Evolutionary conservation across 2,797 vertebrate genomes (phyloP), one percentile per base, ranked within the genome.

Genomic region (Vespertilio murinus): DNA sequence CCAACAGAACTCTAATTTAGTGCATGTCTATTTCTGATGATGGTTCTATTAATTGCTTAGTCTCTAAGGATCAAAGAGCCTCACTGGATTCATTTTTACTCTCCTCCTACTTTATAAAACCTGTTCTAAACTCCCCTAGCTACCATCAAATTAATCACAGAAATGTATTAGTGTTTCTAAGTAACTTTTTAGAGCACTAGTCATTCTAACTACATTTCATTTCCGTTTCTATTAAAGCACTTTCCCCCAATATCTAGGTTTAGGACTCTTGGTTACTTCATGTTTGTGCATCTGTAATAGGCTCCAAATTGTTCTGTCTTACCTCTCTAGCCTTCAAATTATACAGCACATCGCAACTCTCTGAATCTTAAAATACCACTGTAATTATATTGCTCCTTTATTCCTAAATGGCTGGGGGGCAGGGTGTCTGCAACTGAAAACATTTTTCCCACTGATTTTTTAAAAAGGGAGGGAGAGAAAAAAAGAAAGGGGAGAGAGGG

Each of bases 151-250:
- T 85, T 83, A 70, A 30, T 84, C 38, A 79, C 33, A 95, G 78
- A 56, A 56, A 25, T 28, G 78, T 88, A 4, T n/a, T 64, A 87
- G 59, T 70, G 23, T 71, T 84, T 88, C 49, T 94, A 95, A 89
- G 17, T 74, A 78, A 73, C 20, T 71, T 84, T 71, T 79, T 64
- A 71, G 28, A 81, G 35, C 33, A 56, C 23, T 71, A 25, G 13
- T 90, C n/a, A 77, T 70, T 87, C 61, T 71, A 84, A 52, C 8
- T 70, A 71, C n/a, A 17, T 82, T 82, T 81, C 38, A 80, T 47
- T 86, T 90, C 59, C 42, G 64, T 82, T 75, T 23, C 45, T 52
- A 56, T 28, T 73, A 73, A 77, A 70, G 52, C 16, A 59, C 30
- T 23, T 73, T 23, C 22, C 40, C 20, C 2, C 71, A 61, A 67